phyloP scores from a whole-genome alignment of 2,888 invertebrate genomes.

The Ommatoiulus sabulosus region DNA sequence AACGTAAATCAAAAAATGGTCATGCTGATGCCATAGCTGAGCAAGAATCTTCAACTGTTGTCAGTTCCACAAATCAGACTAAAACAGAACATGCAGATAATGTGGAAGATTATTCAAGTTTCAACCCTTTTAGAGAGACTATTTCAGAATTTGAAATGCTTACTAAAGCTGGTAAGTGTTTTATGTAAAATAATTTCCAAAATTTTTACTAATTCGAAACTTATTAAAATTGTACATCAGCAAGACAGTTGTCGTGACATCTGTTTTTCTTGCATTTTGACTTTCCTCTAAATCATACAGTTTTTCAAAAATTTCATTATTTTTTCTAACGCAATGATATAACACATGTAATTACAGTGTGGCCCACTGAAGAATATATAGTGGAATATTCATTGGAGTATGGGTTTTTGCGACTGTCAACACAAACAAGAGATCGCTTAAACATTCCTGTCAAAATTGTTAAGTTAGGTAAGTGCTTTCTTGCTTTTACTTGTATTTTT shows the following conservation, averaged over 20 bases:
- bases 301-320: too few species aligned
- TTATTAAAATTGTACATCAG: too few species aligned
- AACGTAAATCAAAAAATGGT: background rate
- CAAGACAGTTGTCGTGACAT: too few species aligned
- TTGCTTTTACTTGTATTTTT: background rate
- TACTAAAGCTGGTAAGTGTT: slow-evolving; percentile 72
- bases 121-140: slow-evolving; percentile 64
- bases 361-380: slow-evolving; percentile 92
- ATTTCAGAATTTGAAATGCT: slow-evolving; percentile 74
- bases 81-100: slow-evolving; percentile 26
- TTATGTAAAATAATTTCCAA: background rate
- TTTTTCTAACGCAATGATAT: too few species aligned
- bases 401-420: slow-evolving; percentile 91
- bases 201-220: too few species aligned
- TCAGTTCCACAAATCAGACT: slow-evolving; percentile 12
- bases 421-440: slow-evolving; percentile 84
- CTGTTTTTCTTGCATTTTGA: background rate
- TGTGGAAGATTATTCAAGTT: slow-evolving; percentile 19
- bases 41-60: slow-evolving; percentile 32
- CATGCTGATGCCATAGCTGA: background rate
- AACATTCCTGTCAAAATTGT: slow-evolving; percentile 85
- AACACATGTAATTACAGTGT: slow-evolving; percentile 67
- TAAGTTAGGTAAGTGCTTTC: slow-evolving; percentile 67
- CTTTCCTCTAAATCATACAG: background rate
- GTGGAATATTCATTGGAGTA: slow-evolving; percentile 98